Base-by-base conservation (phyloP, 2,888 invertebrate genomes). In the Matsumyia berberina region DNA sequence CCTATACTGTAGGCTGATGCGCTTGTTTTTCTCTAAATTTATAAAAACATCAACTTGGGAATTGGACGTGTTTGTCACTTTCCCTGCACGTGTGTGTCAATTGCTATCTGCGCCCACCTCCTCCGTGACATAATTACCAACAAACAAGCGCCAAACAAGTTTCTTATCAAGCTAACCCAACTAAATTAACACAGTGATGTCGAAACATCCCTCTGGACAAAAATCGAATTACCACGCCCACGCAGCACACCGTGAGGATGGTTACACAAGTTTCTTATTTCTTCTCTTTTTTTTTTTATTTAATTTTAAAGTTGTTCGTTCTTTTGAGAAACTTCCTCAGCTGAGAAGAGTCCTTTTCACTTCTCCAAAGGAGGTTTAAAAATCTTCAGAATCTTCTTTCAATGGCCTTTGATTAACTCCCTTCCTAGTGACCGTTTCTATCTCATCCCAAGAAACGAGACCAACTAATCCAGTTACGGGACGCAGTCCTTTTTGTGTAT, bases 401-500 rank as follows among this genome's bases (percentile, higher is more conserved):
- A 66, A 74, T 57, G 31, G 39, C 29, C 46, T 64, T 74, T 74
- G 64, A 74, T 74, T 74, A 74, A 66, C 51, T 62, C 60, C 19
- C 19, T 49, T 35, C 57, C 46, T 39, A 37, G 66, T 49, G 66
- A 57, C 66, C 19, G 57, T 76, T 76, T 46, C 66, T 46, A 58
- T 60, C 60, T 57, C 51, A 55, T 66, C 72, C 29, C 55, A 64
- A 42, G 44, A 60, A 62, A 67, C 24, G 1, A 1, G 46, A 49
- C 60, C 72, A 78, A 60, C 72, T 83, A 73, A 67, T 73, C 72
- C 58, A 46, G 70, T 82, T 82, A 72, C 51, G 46, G 37, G 44
- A 39, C 37, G 12, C 17, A 73, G 58, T 60, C 82, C 72, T 62
- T 83, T 72, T 67, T 72, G 5, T 66, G 29, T 60, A 62, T 72